Conservation (phyloP, 1,140 invertebrate species). For the Caenorhabditis brenneri region DNA sequence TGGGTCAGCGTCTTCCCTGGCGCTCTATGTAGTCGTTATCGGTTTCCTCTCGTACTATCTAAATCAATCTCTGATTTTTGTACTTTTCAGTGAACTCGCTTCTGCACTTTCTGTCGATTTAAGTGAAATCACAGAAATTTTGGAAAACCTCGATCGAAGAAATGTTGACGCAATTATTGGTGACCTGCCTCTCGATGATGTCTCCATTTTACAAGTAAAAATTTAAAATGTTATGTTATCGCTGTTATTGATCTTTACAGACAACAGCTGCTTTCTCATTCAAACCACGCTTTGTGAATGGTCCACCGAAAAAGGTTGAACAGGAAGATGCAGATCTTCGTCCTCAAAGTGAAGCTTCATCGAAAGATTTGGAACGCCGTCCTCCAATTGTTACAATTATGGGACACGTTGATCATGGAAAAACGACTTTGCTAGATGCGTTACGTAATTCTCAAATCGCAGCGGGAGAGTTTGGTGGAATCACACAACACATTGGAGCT, state of each 20-base stretch:
- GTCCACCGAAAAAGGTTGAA: not conserved
- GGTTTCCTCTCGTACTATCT: conserved; percentile 25
- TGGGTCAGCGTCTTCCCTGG: not conserved
- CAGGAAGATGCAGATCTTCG: not conserved
- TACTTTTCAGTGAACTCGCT: conserved; percentile 58
- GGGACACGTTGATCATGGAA: conserved; percentile 99
- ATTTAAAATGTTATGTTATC: not conserved
- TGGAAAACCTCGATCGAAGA: conserved; percentile 50
- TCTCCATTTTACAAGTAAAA: conserved; percentile 45
- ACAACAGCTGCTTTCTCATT: not conserved
- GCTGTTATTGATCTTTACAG: not conserved
- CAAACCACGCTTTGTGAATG: conserved; percentile 17
- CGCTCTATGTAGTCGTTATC: not conserved
- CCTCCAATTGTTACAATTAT: conserved; percentile 86
- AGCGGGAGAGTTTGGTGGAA: conserved; percentile 93
- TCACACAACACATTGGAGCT: conserved; percentile 98
- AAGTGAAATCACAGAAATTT: conserved; percentile 55
- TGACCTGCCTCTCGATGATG: conserved; percentile 21
- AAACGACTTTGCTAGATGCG: conserved; percentile 92
- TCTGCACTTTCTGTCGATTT: conserved; percentile 48
- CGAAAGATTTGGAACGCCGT: conserved; percentile 61
- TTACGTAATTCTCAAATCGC: conserved; percentile 86
- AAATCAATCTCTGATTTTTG: not conserved
- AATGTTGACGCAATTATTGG: conserved; percentile 49
- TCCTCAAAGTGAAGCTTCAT: conserved; percentile 27